Conservation (phyloP, 2,797 vertebrate species). For the Periophthalmus magnuspinnatus region DNA sequence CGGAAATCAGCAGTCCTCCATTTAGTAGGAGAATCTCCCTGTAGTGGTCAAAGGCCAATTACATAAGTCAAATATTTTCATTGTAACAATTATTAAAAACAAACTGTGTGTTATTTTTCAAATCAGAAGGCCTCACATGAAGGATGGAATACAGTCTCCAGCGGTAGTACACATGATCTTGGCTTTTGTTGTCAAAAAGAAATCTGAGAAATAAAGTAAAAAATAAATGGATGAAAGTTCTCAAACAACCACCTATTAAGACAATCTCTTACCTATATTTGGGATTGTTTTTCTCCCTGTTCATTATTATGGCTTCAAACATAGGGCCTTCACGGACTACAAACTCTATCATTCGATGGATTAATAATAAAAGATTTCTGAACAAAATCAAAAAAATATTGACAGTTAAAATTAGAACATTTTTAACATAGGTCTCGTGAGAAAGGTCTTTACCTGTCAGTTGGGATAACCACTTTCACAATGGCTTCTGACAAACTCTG, state of each 20-base stretch:
- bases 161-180: conserved; percentile 84
- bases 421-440: conserved; percentile 63
- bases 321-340: conserved; percentile 85
- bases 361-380: conserved; percentile 82
- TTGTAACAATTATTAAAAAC: neutral
- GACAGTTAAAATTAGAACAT: conserved; percentile 3
- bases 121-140: conserved; percentile 65
- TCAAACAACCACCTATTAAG: neutral
- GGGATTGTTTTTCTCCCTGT: conserved; percentile 81
- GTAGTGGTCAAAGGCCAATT: neutral
- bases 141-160: conserved; percentile 84
- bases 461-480: conserved; percentile 88
- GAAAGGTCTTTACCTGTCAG: conserved; percentile 84
- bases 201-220: conserved; percentile 66
- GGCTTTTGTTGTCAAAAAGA: conserved; percentile 84
- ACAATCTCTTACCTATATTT: conserved; percentile 72
- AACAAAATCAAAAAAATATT: conserved; percentile 12
- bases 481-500: conserved; percentile 87
- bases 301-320: conserved; percentile 86
- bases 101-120: no score
- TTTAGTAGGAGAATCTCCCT: conserved; percentile 78
- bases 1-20: conserved; percentile 80
- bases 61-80: neutral
- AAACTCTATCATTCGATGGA: conserved; percentile 87
- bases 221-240: conserved; percentile 9